A percentile compares a stretch with the other conserved stretches of the same genome.
Evolutionary conservation across 2,888 invertebrate species (phyloP).

Genomic region (Agriopis marginaria): DNA sequence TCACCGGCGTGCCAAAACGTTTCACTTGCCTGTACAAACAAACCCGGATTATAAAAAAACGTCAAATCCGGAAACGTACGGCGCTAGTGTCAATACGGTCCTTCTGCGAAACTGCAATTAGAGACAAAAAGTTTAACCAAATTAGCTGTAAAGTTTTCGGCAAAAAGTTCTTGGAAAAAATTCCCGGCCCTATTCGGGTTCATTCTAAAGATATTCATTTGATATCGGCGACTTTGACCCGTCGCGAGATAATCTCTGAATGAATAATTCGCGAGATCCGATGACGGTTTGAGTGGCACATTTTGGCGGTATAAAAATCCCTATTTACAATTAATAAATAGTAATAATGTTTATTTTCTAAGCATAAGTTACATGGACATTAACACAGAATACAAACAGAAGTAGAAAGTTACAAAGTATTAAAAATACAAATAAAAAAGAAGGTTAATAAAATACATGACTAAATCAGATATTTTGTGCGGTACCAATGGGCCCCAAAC

Average conservation of each 20-base stretch:
- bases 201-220: slow-evolving; percentile 18
- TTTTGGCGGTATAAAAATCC: background rate
- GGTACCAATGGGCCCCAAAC: no score
- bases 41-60: slow-evolving; percentile 53
- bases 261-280: slow-evolving; percentile 10
- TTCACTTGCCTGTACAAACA: slow-evolving; percentile 62
- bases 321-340: background rate
- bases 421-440: no score
- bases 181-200: slow-evolving; percentile 16
- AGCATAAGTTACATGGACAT: no score
- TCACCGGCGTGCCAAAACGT: slow-evolving; percentile 63
- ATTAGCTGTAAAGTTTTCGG: slow-evolving; percentile 43
- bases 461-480: no score
- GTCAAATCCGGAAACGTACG: slow-evolving; percentile 67
- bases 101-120: slow-evolving; percentile 77
- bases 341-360: no score
- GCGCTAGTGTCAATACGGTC: slow-evolving; percentile 69
- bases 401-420: no score
- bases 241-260: slow-evolving; percentile 16
- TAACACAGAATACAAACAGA: no score
- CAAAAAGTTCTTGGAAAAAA: slow-evolving; percentile 30
- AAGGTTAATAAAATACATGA: no score
- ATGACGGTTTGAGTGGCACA: background rate
- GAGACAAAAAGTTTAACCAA: slow-evolving; percentile 50
- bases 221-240: slow-evolving; percentile 17